Percentiles rank a stretch among this genome's conserved stretches.
phyloP scores from a whole-genome alignment of 2,888 invertebrate species.

The Ecdyonurus torrentis region DNA sequence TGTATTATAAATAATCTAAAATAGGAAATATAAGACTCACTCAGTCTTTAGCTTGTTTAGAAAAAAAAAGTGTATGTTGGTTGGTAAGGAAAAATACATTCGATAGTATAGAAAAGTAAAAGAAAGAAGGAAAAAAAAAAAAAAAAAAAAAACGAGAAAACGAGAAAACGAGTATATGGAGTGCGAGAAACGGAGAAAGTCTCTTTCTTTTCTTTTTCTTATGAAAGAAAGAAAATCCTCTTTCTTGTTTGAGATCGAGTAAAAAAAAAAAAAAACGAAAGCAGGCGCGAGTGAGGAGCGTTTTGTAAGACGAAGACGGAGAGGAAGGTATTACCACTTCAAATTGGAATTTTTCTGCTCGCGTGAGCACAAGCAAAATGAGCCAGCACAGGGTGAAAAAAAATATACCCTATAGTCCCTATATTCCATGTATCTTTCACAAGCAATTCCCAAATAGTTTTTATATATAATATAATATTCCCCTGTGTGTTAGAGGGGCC shows the following conservation, averaged over 20 bases:
- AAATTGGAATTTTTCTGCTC: slow-evolving; percentile 4
- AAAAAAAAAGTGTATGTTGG: background rate
- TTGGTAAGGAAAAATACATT: background rate
- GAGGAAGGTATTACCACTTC: slow-evolving; percentile 4
- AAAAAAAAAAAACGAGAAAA: too few relatives aligned
- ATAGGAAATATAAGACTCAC: too few relatives aligned
- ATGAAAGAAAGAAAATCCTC: slow-evolving; percentile 1
- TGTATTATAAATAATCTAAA: background rate
- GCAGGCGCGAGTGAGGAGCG: too few relatives aligned
- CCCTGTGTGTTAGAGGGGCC: too few relatives aligned
- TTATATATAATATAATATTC: too few relatives aligned
- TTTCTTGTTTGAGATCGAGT: background rate
- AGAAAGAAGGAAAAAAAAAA: background rate
- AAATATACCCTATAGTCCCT: too few relatives aligned
- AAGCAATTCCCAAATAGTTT: too few relatives aligned
- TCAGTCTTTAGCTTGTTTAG: background rate
- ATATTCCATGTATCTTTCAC: too few relatives aligned
- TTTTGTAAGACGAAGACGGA: background rate
- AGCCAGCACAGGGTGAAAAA: background rate
- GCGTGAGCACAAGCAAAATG: slow-evolving; percentile 3
- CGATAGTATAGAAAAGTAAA: background rate
- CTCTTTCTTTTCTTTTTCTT: too few relatives aligned
- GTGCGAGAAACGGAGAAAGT: background rate
- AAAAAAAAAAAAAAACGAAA: background rate
- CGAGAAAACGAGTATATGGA: too few relatives aligned